Conservation (phyloP, 2,113 vertebrate genomes). For the Gallinago paraguaiae region DNA sequence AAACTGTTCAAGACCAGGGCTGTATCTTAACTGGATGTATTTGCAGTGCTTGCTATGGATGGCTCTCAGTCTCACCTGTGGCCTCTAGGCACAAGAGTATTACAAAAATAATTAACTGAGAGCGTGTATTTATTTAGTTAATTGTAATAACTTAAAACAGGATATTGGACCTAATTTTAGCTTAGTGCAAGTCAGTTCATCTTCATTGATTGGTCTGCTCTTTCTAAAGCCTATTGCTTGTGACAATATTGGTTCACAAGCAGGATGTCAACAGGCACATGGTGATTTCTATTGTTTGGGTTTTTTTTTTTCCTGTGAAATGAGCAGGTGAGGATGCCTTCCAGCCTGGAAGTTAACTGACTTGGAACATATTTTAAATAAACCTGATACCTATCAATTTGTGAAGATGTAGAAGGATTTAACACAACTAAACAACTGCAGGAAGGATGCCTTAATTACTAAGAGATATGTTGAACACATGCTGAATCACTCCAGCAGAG, state of each 20-base stretch:
- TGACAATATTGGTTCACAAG: constrained; percentile 37
- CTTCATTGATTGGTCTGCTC: neutral
- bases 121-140: constrained; percentile 36
- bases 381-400: neutral
- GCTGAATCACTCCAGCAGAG: neutral
- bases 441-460: neutral
- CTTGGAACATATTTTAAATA: neutral
- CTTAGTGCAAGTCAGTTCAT: neutral
- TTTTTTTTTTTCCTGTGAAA: neutral
- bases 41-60: neutral
- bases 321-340: neutral
- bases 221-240: neutral
- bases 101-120: constrained; percentile 9
- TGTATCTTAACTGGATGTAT: neutral
- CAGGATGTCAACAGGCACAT: neutral
- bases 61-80: neutral
- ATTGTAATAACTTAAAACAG: constrained; percentile 2
- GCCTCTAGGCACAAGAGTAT: neutral
- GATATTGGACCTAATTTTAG: constrained; percentile 23
- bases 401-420: neutral
- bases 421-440: neutral
- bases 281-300: neutral
- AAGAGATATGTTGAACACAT: neutral
- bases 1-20: neutral
- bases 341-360: neutral